These are phyloP conservation scores for Cyanoramphus novaezelandiae DNA, from an alignment of 2,113 vertebrate species.

Conservation along the genomic window DNA sequence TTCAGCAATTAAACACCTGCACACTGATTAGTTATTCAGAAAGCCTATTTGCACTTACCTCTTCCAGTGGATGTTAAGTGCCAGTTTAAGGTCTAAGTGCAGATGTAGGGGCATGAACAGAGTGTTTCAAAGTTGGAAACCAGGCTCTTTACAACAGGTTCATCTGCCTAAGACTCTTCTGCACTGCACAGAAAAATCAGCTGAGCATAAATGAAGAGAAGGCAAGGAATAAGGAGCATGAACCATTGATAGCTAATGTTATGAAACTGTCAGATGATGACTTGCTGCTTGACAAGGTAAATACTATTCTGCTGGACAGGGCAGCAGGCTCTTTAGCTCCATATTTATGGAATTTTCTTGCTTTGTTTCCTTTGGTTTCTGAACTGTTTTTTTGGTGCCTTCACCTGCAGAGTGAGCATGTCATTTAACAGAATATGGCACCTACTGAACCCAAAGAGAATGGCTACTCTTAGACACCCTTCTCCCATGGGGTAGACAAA, in stretches of 20 bases:
- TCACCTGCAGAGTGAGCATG: neutral
- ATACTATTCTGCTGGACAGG: neutral
- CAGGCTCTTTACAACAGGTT: neutral
- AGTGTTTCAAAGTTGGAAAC: neutral
- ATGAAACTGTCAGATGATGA: neutral
- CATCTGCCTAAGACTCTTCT: neutral
- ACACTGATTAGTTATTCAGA: slow-evolving; percentile 29
- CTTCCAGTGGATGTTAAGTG: slow-evolving; percentile 36
- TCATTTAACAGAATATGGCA: neutral
- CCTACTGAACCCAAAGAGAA: neutral
- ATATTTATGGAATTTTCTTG: neutral
- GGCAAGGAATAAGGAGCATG: neutral
- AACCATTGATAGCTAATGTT: neutral
- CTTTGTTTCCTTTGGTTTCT: neutral
- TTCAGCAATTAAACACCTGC: slow-evolving; percentile 48
- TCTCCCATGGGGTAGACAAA: neutral
- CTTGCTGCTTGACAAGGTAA: neutral
- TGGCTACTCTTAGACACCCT: neutral
- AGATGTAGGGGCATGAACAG: slow-evolving; percentile 1
- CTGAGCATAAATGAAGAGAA: neutral
- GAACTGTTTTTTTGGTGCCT: neutral
- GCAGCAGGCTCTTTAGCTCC: neutral
- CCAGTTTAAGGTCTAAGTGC: slow-evolving; percentile 45
- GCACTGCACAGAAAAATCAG: neutral
- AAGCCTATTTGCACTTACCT: neutral